These are phyloP conservation scores for Achlya flavicornis DNA, from an alignment of 2,888 invertebrate species.

Conservation along the genomic window DNA sequence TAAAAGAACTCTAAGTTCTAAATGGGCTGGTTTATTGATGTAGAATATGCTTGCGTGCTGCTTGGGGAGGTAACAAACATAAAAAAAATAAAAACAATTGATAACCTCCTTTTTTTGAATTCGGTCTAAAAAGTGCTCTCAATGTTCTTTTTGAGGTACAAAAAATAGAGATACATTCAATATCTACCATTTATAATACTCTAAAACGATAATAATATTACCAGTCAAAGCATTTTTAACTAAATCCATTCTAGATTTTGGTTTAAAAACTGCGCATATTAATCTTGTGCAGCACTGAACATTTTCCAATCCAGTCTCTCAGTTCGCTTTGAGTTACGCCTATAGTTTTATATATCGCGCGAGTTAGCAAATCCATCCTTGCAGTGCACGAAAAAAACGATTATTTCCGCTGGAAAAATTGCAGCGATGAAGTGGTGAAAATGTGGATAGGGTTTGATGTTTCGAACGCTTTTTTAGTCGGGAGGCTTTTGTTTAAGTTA, in stretches of 20 bases:
- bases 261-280: not conserved
- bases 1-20: too few species aligned
- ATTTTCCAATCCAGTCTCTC: not conserved
- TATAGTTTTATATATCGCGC: slow-evolving; percentile 4
- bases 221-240: not conserved
- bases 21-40: too few species aligned
- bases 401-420: slow-evolving; percentile 9
- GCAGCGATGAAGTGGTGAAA: slow-evolving; percentile 10
- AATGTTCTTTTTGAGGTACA: too few species aligned
- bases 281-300: not conserved
- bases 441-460: slow-evolving; percentile 7
- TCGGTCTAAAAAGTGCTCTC: too few species aligned
- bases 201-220: not conserved
- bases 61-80: too few species aligned
- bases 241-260: not conserved
- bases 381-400: slow-evolving; percentile 9
- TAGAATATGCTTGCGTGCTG: too few species aligned
- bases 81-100: too few species aligned
- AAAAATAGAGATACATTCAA: too few species aligned
- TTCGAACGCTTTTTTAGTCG: not conserved
- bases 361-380: slow-evolving; percentile 10
- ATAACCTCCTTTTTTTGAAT: too few species aligned
- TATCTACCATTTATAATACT: too few species aligned
- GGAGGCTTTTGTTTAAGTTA: not conserved
- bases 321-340: slow-evolving; percentile 1